phyloP scores from a whole-genome alignment of 1,140 invertebrate genomes.

The Laupala kohalensis region DNA sequence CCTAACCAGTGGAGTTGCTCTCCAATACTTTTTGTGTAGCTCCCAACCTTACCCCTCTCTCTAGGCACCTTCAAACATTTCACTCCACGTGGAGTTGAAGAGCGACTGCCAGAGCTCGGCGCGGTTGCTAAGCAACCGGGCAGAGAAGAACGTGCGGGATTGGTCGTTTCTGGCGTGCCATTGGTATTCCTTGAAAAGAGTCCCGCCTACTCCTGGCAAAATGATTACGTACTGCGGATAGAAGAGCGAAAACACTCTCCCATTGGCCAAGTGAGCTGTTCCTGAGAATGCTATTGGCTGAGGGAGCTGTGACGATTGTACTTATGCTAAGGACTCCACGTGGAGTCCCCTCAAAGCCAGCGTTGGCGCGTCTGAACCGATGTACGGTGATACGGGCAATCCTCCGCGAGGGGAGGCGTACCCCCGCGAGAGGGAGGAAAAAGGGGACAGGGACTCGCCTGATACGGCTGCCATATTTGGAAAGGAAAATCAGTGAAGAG shows the following conservation, averaged over 20 bases:
- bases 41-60: neutral
- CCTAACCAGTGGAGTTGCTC: constrained; percentile 12
- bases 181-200: constrained; percentile 14
- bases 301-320: constrained; percentile 11
- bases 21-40: constrained; percentile 13
- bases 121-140: constrained; percentile 14
- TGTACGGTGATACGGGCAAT: constrained; percentile 16
- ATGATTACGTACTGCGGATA: neutral
- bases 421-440: constrained; percentile 1
- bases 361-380: neutral
- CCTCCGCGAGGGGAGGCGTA: constrained; percentile 1
- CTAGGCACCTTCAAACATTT: constrained; percentile 1
- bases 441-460: constrained; percentile 1
- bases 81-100: constrained; percentile 15
- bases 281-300: constrained; percentile 8
- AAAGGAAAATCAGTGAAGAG: constrained; percentile 17
- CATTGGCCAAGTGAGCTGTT: constrained; percentile 13
- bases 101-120: constrained; percentile 3
- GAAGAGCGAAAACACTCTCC: constrained; percentile 1
- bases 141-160: constrained; percentile 12
- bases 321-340: constrained; percentile 15
- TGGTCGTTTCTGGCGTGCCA: constrained; percentile 8
- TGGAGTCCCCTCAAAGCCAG: constrained; percentile 12
- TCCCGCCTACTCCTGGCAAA: constrained; percentile 5
- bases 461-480: constrained; percentile 17